Conservation (phyloP, 1,140 invertebrate genomes). For the Pristionchus pacificus region DNA sequence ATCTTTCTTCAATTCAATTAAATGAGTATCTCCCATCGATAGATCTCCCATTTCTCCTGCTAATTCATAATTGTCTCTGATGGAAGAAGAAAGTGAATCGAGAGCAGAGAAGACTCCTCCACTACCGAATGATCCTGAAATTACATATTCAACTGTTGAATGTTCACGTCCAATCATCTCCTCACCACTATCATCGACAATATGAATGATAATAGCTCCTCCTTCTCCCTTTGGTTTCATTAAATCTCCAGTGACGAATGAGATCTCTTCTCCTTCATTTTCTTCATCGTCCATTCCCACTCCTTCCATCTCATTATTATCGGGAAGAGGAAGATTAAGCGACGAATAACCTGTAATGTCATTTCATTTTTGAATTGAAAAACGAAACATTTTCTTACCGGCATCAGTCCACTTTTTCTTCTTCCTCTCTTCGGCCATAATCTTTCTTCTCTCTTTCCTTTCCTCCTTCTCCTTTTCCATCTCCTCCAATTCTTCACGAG, state of each 20-base stretch:
- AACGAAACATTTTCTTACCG: not conserved
- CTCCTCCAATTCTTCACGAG: constrained; percentile 5
- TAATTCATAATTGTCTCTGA: constrained; percentile 2
- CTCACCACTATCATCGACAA: constrained; percentile 12
- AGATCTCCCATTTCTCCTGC: constrained; percentile 15
- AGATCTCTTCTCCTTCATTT: constrained; percentile 20
- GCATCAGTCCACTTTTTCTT: not conserved
- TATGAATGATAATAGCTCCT: constrained; percentile 10
- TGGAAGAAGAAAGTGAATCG: not conserved
- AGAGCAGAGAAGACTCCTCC: constrained; percentile 5
- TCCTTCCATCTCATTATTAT: no score
- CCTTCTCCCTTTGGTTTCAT: not conserved
- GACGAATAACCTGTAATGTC: not conserved
- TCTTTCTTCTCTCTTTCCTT: constrained; percentile 2
- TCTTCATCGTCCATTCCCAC: not conserved
- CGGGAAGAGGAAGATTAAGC: not conserved
- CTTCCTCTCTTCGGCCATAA: constrained; percentile 11
- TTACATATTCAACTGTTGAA: not conserved
- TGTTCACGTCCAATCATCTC: not conserved
- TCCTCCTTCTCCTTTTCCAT: not conserved
- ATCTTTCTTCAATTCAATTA: not conserved
- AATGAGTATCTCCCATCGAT: constrained; percentile 6
- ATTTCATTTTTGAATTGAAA: not conserved
- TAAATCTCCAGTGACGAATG: constrained; percentile 14
- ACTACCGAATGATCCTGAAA: constrained; percentile 8